phyloP scores from a whole-genome alignment of 2,888 invertebrate species.

The Caenorhabditis wallacei region DNA sequence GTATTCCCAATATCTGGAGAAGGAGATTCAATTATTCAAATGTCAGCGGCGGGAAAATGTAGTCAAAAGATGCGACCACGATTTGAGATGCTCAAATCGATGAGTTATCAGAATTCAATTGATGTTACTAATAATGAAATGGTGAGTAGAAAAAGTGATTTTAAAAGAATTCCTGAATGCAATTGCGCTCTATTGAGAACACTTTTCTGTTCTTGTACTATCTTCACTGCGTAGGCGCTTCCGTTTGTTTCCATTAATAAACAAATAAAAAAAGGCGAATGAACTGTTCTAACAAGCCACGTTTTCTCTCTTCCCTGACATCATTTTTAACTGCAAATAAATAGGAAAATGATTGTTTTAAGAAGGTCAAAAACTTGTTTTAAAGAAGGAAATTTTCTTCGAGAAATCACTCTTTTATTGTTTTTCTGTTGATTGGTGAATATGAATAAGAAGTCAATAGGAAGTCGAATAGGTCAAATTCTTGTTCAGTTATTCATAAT shows the following conservation, averaged over 20 bases:
- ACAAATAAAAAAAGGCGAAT: neutral
- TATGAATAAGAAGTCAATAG: too few relatives aligned
- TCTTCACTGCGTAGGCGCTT: neutral
- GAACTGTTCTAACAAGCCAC: neutral
- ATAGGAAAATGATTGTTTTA: too few relatives aligned
- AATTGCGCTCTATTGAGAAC: neutral
- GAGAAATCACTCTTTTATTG: neutral
- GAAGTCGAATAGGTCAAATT: too few relatives aligned
- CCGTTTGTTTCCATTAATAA: neutral
- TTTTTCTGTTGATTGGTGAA: neutral
- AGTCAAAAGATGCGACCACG: slow-evolving; percentile 38
- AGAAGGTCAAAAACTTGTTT: too few relatives aligned
- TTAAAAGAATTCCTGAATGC: neutral
- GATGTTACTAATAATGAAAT: slow-evolving; percentile 56
- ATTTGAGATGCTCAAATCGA: slow-evolving; percentile 60
- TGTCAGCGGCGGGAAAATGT: slow-evolving; percentile 49
- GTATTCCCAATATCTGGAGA: neutral
- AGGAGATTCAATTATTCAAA: slow-evolving; percentile 1
- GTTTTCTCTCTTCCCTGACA: too few relatives aligned
- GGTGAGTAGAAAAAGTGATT: slow-evolving; percentile 30
- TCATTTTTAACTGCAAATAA: too few relatives aligned
- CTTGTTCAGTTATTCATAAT: too few relatives aligned
- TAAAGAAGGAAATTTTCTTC: too few relatives aligned
- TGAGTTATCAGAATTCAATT: slow-evolving; percentile 62
- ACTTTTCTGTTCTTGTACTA: neutral